Percentiles rank a stretch among this genome's conserved stretches.
Evolutionary conservation across 2,888 invertebrate species (phyloP).

Genomic region (Drosophila multiciliata): DNA sequence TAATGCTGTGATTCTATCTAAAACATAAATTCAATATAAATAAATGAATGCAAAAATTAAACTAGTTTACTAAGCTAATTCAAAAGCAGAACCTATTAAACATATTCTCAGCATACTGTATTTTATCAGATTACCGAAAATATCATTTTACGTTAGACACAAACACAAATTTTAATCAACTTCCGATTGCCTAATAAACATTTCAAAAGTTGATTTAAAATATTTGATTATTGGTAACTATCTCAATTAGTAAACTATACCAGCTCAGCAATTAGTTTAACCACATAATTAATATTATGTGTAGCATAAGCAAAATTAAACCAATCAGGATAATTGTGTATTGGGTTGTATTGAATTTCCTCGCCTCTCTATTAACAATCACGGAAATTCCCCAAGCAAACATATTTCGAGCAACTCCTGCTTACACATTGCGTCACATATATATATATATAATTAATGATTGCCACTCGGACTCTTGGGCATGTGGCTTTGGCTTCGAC

Average conservation of each 20-base stretch:
- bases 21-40: not conserved
- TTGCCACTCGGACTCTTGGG: slow-evolving; percentile 37
- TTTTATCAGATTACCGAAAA: not conserved
- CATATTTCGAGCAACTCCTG: slow-evolving; percentile 28
- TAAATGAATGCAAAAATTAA: not conserved
- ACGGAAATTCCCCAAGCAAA: slow-evolving; percentile 37
- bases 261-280: slow-evolving; percentile 4
- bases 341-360: slow-evolving; percentile 14
- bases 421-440: slow-evolving; percentile 26
- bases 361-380: slow-evolving; percentile 21
- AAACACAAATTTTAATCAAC: not conserved
- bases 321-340: slow-evolving; percentile 44
- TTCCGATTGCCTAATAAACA: not conserved
- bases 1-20: not conserved
- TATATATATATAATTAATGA: slow-evolving; percentile 69
- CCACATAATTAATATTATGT: slow-evolving; percentile 20
- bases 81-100: not conserved
- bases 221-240: not conserved
- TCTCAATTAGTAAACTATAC: not conserved
- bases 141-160: not conserved
- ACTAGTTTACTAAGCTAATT: not conserved
- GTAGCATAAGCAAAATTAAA: slow-evolving; percentile 19
- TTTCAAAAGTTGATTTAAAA: not conserved
- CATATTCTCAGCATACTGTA: not conserved
- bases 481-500: slow-evolving; percentile 23